Evolutionary conservation across 2,113 vertebrate genomes (phyloP).

Genomic region (Hippotragus niger): DNA sequence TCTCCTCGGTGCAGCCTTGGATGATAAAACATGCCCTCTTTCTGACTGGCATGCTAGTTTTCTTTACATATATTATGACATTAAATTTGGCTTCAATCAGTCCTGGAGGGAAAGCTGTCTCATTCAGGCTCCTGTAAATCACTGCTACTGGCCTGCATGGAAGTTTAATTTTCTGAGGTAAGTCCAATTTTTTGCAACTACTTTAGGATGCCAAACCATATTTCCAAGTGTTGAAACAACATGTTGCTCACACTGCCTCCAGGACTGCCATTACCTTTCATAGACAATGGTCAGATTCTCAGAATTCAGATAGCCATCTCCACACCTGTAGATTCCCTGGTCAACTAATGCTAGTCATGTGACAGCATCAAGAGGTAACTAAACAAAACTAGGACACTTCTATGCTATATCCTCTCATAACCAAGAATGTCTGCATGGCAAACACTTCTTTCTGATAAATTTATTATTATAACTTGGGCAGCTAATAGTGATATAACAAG

Average conservation of each 20-base stretch:
- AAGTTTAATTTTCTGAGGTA: not conserved
- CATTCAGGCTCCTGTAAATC: not conserved
- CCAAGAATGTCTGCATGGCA: not conserved
- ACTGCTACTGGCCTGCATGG: not conserved
- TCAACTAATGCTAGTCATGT: not conserved
- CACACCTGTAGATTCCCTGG: not conserved
- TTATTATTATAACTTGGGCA: constrained; percentile 39
- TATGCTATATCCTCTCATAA: not conserved
- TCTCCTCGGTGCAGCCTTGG: not conserved
- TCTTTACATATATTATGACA: not conserved
- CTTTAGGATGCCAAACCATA: not conserved
- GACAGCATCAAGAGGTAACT: not conserved
- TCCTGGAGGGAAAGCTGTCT: not conserved
- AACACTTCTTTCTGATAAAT: not conserved
- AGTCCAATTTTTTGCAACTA: not conserved
- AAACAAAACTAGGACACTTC: not conserved
- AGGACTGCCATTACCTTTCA: not conserved
- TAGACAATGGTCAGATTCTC: not conserved
- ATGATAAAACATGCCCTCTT: not conserved
- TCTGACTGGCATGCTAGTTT: not conserved
- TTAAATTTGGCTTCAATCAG: not conserved
- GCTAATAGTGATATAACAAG: constrained; percentile 29
- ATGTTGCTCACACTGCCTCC: not conserved
- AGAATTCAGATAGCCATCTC: not conserved
- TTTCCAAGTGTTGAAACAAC: not conserved